Base-by-base conservation (phyloP, 2,113 vertebrate genomes). In the Campylomormyrus tamandua region DNA sequence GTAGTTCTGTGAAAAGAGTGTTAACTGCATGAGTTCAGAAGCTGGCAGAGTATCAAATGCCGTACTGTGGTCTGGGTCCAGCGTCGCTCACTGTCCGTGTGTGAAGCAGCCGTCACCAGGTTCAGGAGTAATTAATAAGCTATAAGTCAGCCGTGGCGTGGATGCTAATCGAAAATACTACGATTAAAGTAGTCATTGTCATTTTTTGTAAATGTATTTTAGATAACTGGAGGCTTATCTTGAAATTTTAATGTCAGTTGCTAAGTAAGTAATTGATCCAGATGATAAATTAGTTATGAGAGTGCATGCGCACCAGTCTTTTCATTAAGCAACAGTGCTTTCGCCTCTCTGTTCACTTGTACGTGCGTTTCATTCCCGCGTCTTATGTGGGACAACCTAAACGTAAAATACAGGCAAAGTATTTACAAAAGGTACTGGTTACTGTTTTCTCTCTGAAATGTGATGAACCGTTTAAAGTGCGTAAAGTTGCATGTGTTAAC, bases 211-310 rank as follows among this genome's bases (percentile, higher is more conserved):
- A 53, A 31, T 24, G 13, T 86, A 31, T 87, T 53, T 31, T 39
- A n/a, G 2, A 48, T 10, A 45, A 87, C 42, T n/a, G 31, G 13
- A 49, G 9, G 49, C 74, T 3, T 62, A 45, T 87, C 87, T 83
- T 87, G 66, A 39, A 90, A 90, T 4, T 90, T 89, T 91, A 87
- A 92, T 90, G 90, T 84, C 62, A 66, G 80, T 24, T 80, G 13
- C 45, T 17, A 39, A 66, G 31, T 31, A 48, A 88, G 42, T 8
- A 83, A 49, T 90, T 58, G n/a, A 35, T 24, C 91, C 46, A 53
- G 87, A 15, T 31, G 39, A 58, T 87, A 45, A 87, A 87, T 93
- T 50, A 91, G 91, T 92, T n/a, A 87, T 77, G 17, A 87, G 46
- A 10, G 9, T 48, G 42, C 31, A 31, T 31, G 31, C 31, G 31